Evolutionary conservation across 2,888 invertebrate species (phyloP).

Genomic region (Nemoura dubitans): DNA sequence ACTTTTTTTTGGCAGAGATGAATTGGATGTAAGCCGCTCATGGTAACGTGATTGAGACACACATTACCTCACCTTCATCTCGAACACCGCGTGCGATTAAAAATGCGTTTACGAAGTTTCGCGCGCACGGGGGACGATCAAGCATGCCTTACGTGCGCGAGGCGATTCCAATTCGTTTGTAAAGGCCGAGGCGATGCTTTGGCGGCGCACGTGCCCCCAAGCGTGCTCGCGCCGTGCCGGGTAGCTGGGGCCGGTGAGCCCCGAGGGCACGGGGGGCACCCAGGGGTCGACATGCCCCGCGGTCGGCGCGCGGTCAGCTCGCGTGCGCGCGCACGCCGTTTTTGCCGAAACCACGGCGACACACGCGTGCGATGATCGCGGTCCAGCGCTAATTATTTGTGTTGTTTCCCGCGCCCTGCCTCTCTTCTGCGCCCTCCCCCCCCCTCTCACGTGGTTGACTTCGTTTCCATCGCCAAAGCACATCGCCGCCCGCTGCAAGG

Average conservation of each 20-base stretch:
- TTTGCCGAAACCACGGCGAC: neutral
- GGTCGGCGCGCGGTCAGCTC: too few species aligned
- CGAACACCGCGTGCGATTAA: neutral
- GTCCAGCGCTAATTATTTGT: constrained; percentile 35
- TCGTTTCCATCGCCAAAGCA: too few species aligned
- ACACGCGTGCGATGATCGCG: neutral
- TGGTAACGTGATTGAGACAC: neutral
- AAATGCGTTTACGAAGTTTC: neutral
- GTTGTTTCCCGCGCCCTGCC: constrained; percentile 2
- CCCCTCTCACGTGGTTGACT: neutral
- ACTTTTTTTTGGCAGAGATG: neutral
- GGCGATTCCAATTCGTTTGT: neutral
- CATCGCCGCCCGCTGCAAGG: neutral
- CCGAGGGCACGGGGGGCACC: too few species aligned
- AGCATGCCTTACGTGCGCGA: neutral
- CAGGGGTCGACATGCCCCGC: neutral
- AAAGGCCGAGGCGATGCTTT: neutral
- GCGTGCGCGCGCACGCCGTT: too few species aligned
- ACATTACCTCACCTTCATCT: neutral
- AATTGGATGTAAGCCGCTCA: neutral
- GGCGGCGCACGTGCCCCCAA: too few species aligned
- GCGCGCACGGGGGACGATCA: neutral
- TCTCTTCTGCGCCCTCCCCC: neutral
- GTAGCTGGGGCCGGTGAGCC: too few species aligned
- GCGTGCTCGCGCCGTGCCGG: too few species aligned